Conservation (phyloP, 2,888 invertebrate genomes). For the Pachymerium ferrugineum region DNA sequence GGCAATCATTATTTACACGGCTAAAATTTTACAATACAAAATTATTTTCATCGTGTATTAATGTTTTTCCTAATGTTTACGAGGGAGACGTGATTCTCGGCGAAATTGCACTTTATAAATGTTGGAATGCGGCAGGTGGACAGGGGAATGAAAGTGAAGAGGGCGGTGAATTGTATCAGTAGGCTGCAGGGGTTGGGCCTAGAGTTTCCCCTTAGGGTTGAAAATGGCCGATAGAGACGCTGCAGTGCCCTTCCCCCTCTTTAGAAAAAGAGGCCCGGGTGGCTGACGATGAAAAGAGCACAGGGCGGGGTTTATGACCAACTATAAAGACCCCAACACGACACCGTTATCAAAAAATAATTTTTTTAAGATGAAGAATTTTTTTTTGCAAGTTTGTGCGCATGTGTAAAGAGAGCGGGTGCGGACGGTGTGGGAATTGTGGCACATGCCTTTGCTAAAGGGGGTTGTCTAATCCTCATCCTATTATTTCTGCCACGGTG, state of each 20-base stretch:
- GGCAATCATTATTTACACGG: no score
- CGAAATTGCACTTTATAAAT: no score
- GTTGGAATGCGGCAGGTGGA: background rate
- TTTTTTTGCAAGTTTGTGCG: no score
- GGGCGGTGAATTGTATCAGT: constrained; percentile 14
- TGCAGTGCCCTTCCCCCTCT: constrained; percentile 5
- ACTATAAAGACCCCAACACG: background rate
- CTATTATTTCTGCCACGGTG: constrained; percentile 24
- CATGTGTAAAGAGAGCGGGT: no score
- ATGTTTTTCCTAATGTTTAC: no score
- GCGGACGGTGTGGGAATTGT: constrained; percentile 17
- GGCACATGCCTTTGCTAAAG: constrained; percentile 10
- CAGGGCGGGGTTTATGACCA: background rate
- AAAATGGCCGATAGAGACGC: constrained; percentile 24
- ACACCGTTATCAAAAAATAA: background rate
- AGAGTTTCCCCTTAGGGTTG: background rate
- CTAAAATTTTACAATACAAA: no score
- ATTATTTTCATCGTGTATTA: no score
- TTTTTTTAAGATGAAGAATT: no score
- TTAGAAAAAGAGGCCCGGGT: background rate
- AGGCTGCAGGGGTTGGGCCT: constrained; percentile 3
- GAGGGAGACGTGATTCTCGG: no score
- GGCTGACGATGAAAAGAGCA: background rate
- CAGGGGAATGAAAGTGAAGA: background rate
- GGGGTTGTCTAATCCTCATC: constrained; percentile 24